These are phyloP conservation scores for Clytia hemisphaerica DNA, from an alignment of 30 jellyfish, hydroid and myxozoan species.

Conservation along the genomic window DNA sequence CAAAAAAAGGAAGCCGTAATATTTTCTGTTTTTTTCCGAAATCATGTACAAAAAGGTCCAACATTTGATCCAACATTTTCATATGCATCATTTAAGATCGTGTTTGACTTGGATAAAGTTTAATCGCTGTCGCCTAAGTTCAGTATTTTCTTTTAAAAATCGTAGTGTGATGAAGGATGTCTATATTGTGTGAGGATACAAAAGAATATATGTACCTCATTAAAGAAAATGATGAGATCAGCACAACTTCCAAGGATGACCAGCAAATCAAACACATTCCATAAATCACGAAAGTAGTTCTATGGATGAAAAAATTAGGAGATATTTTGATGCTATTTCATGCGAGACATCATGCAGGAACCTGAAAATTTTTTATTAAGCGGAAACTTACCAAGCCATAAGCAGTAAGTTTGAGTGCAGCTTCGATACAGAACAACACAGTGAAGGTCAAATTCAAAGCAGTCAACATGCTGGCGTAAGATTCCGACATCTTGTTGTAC, in stretches of 20 bases:
- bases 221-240: slow-evolving; percentile 50
- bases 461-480: slow-evolving; percentile 43
- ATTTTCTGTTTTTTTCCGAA: not conserved
- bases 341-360: too few species aligned
- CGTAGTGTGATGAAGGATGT: too few species aligned
- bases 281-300: slow-evolving; percentile 86
- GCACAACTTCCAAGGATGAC: slow-evolving; percentile 80
- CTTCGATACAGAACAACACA: slow-evolving; percentile 80
- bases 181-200: too few species aligned
- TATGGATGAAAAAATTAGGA: slow-evolving; percentile 14
- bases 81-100: too few species aligned
- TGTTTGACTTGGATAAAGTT: too few species aligned
- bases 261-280: slow-evolving; percentile 85
- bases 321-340: not conserved
- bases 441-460: slow-evolving; percentile 79
- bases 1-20: not conserved
- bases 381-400: slow-evolving; percentile 60
- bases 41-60: not conserved
- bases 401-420: slow-evolving; percentile 80
- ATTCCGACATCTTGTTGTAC: slow-evolving; percentile 64
- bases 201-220: too few species aligned
- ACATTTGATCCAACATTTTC: too few species aligned
- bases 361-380: too few species aligned
- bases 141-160: too few species aligned
- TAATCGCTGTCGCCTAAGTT: too few species aligned